A percentile compares a stretch with the other conserved stretches of the same genome.
Conservation (phyloP, 2,888 invertebrate genomes). For the Petrolisthes cinctipes region DNA sequence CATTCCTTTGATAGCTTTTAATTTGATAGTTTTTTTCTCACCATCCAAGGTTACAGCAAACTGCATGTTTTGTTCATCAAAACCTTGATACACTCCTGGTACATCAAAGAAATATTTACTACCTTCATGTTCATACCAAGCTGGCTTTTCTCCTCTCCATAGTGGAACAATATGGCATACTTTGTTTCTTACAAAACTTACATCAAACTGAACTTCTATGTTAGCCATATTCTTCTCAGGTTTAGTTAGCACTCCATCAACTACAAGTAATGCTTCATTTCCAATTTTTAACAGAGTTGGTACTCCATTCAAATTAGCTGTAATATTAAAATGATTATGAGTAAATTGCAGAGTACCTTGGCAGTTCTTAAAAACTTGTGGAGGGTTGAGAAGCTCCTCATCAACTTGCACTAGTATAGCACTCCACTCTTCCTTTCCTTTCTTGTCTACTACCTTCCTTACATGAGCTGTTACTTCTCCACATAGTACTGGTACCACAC, state of each 20-base stretch:
- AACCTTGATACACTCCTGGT: slow-evolving; percentile 15
- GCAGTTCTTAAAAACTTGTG: background rate
- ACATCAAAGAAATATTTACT: slow-evolving; percentile 11
- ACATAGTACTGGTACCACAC: background rate
- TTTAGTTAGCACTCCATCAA: background rate
- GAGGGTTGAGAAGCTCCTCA: background rate
- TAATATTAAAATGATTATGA: background rate
- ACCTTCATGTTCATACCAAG: background rate
- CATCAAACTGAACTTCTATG: slow-evolving; percentile 24
- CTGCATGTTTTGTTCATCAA: background rate
- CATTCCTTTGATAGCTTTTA: background rate
- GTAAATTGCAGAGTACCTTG: background rate
- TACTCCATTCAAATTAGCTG: background rate
- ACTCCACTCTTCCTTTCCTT: background rate
- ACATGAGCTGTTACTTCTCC: slow-evolving; percentile 30
- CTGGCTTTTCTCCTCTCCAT: slow-evolving; percentile 36
- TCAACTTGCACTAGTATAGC: slow-evolving; percentile 21
- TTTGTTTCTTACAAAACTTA: background rate
- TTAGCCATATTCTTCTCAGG: background rate
- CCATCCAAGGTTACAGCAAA: slow-evolving; percentile 21
- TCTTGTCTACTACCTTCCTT: background rate
- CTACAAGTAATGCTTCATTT: background rate
- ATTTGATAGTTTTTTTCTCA: background rate
- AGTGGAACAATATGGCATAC: background rate
- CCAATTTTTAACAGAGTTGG: slow-evolving; percentile 1